Conservation (phyloP, 2,888 invertebrate species). For the Ceriagrion tenellum region DNA sequence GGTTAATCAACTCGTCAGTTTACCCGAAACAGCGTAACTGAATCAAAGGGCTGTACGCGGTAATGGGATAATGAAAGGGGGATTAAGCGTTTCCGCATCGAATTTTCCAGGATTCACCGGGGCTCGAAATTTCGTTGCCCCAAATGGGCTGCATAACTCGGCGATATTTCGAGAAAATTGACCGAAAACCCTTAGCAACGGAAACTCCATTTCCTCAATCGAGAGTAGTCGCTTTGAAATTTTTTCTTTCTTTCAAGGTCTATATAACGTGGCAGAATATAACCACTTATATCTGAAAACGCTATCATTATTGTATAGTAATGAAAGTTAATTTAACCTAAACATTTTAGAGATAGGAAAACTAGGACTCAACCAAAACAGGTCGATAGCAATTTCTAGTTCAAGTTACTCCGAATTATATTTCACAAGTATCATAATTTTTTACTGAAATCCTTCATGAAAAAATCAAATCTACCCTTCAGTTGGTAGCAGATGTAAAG, state of each 20-base stretch:
- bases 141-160: background rate
- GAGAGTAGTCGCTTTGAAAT: background rate
- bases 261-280: too few species aligned
- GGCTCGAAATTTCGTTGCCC: background rate
- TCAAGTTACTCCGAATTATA: too few species aligned
- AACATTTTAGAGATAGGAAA: too few species aligned
- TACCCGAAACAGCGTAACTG: background rate
- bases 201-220: background rate
- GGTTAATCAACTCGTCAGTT: slow-evolving; percentile 36
- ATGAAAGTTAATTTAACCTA: too few species aligned
- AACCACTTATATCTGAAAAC: too few species aligned
- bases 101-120: background rate
- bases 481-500: too few species aligned
- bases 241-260: background rate
- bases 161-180: background rate
- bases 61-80: slow-evolving; percentile 18
- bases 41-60: background rate
- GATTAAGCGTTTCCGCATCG: slow-evolving; percentile 3
- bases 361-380: too few species aligned
- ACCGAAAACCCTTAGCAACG: background rate
- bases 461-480: too few species aligned
- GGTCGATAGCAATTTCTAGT: too few species aligned
- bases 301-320: too few species aligned
- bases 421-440: too few species aligned
- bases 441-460: too few species aligned